A percentile compares a stretch with the other conserved stretches of the same genome.
Conservation (phyloP, 2,888 invertebrate genomes). For the Drosophila suboccidentalis region DNA sequence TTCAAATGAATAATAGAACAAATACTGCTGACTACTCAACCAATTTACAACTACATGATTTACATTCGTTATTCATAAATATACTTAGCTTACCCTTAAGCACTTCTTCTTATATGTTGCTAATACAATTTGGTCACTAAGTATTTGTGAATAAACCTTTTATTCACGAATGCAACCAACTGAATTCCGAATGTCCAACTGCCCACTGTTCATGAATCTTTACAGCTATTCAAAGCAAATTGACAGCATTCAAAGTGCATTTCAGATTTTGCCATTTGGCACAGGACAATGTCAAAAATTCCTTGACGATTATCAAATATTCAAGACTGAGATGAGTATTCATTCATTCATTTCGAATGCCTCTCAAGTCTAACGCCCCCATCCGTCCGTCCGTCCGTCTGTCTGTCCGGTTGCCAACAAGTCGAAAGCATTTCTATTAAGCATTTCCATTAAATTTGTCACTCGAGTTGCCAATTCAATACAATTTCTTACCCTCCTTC, state of each 20-base stretch:
- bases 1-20: not conserved
- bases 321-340: constrained; percentile 5
- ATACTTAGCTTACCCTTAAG: not conserved
- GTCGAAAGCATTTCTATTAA: constrained; percentile 15
- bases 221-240: constrained; percentile 10
- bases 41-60: no score
- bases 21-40: not conserved
- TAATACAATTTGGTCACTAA: not conserved
- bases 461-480: constrained; percentile 23
- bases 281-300: not conserved
- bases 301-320: constrained; percentile 15
- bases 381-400: not conserved
- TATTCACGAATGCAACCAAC: not conserved
- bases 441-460: constrained; percentile 40
- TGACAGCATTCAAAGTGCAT: constrained; percentile 17
- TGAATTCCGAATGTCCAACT: no score
- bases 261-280: constrained; percentile 6
- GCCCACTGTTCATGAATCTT: constrained; percentile 1
- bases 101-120: no score
- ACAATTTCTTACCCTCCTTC: constrained; percentile 17
- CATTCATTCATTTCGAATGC: constrained; percentile 15
- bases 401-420: constrained; percentile 1
- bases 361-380: not conserved
- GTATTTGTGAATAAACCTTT: not conserved
- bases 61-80: constrained; percentile 1